phyloP scores from a whole-genome alignment of 1,140 invertebrate genomes.

The Drosophila gunungcola region DNA sequence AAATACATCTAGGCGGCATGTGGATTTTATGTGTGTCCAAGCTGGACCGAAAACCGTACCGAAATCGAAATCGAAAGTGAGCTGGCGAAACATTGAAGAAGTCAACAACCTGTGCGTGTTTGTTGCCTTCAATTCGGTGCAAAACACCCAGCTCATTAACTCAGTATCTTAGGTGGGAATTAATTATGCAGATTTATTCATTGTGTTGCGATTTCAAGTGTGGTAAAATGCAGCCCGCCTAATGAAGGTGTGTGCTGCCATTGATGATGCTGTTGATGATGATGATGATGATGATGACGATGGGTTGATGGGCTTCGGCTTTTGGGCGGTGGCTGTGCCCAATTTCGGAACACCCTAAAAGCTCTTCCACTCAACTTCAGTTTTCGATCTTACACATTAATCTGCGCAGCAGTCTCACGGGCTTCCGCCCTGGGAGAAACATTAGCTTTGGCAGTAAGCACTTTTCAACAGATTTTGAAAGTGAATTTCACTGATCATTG shows the following conservation, averaged over 20 bases:
- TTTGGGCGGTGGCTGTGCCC: constrained; percentile 32
- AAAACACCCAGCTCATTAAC: constrained; percentile 76
- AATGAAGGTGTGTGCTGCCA: constrained; percentile 66
- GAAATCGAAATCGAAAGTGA: constrained; percentile 62
- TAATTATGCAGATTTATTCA: constrained; percentile 83
- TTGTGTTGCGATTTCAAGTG: constrained; percentile 82
- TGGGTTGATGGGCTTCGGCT: constrained; percentile 19
- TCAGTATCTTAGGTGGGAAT: constrained; percentile 76
- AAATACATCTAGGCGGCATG: constrained; percentile 75
- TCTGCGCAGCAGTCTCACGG: constrained; percentile 42
- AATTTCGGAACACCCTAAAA: constrained; percentile 40
- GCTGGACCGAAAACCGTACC: constrained; percentile 44
- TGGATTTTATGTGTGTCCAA: constrained; percentile 61
- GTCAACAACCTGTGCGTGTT: constrained; percentile 77
- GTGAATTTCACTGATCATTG: constrained; percentile 83
- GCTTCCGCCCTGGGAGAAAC: constrained; percentile 54
- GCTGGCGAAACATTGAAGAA: constrained; percentile 50
- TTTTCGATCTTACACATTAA: constrained; percentile 63
- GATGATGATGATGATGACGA: constrained; percentile 28
- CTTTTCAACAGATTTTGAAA: constrained; percentile 78
- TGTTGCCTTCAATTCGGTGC: constrained; percentile 77
- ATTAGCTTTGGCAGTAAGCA: constrained; percentile 37
- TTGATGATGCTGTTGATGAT: too few relatives aligned
- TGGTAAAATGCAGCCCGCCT: constrained; percentile 75
- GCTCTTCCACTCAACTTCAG: constrained; percentile 22